Conservation (phyloP, 2,797 vertebrate genomes). For the Ctenopoma kingsleyae region DNA sequence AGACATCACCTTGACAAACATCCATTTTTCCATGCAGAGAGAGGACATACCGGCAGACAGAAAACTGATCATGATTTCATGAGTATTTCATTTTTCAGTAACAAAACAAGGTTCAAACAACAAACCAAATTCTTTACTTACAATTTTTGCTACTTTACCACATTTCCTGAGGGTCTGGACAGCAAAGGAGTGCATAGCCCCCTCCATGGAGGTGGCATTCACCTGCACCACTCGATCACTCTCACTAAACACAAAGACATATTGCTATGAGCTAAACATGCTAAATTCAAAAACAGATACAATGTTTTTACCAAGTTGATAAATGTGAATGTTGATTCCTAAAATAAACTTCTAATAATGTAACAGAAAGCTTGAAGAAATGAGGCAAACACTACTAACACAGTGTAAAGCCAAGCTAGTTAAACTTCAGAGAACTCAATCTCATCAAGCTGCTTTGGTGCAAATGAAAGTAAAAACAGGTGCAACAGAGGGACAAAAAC, state of each 20-base stretch:
- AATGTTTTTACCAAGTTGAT: neutral
- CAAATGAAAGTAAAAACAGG: too few relatives aligned
- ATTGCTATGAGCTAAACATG: neutral
- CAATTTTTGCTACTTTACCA: slow-evolving; percentile 95
- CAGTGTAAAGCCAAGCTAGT: too few relatives aligned
- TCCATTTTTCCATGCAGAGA: neutral
- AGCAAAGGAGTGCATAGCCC: slow-evolving; percentile 92
- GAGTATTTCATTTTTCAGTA: too few relatives aligned
- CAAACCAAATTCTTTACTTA: slow-evolving; percentile 79
- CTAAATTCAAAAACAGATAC: neutral
- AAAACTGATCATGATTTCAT: neutral
- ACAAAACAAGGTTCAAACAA: neutral
- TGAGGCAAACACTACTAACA: too few relatives aligned
- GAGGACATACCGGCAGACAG: too few relatives aligned
- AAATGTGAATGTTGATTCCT: too few relatives aligned
- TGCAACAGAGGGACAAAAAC: too few relatives aligned
- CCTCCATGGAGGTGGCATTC: slow-evolving; percentile 93
- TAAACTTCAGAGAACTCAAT: too few relatives aligned
- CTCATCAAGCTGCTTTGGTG: too few relatives aligned
- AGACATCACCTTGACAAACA: neutral
- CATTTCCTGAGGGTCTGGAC: slow-evolving; percentile 96
- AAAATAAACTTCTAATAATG: too few relatives aligned
- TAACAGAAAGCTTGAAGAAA: too few relatives aligned
- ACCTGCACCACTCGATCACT: slow-evolving; percentile 94
- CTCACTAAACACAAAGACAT: slow-evolving; percentile 84